phyloP scores from a whole-genome alignment of 1,140 invertebrate species.

The Papilio polytes region DNA sequence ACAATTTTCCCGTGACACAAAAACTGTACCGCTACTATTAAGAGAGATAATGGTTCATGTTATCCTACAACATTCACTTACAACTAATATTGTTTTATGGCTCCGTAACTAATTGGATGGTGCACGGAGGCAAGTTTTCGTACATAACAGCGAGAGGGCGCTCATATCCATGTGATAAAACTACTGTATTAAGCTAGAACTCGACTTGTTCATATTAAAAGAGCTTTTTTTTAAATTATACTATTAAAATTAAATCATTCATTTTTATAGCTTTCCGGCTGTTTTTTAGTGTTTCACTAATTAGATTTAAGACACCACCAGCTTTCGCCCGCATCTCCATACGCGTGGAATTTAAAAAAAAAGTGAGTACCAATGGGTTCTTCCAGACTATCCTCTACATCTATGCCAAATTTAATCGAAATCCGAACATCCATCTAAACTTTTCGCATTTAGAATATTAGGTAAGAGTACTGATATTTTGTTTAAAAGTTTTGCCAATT shows the following conservation, averaged over 20 bases:
- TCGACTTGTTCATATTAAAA: background rate
- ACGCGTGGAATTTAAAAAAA: too few relatives aligned
- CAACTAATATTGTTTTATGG: slow-evolving; percentile 36
- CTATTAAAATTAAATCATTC: too few relatives aligned
- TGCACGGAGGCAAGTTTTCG: slow-evolving; percentile 9
- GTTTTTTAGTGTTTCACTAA: too few relatives aligned
- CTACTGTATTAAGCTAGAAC: background rate
- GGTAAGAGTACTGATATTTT: background rate
- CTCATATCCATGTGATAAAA: background rate
- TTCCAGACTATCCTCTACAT: too few relatives aligned
- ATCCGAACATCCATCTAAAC: too few relatives aligned
- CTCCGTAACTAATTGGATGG: slow-evolving; percentile 31
- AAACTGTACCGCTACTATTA: background rate
- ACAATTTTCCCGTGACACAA: background rate
- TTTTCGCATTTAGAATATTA: too few relatives aligned
- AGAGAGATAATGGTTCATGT: background rate
- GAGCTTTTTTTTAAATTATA: background rate
- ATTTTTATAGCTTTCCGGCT: too few relatives aligned
- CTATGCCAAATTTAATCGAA: background rate
- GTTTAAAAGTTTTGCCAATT: background rate
- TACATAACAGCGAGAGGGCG: background rate
- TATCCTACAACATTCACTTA: slow-evolving; percentile 22
- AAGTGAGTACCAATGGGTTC: too few relatives aligned
- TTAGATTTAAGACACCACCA: too few relatives aligned
- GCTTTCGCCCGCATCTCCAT: too few relatives aligned